Base-by-base conservation (phyloP, 2,113 vertebrate species). In the Taxidea taxus region DNA sequence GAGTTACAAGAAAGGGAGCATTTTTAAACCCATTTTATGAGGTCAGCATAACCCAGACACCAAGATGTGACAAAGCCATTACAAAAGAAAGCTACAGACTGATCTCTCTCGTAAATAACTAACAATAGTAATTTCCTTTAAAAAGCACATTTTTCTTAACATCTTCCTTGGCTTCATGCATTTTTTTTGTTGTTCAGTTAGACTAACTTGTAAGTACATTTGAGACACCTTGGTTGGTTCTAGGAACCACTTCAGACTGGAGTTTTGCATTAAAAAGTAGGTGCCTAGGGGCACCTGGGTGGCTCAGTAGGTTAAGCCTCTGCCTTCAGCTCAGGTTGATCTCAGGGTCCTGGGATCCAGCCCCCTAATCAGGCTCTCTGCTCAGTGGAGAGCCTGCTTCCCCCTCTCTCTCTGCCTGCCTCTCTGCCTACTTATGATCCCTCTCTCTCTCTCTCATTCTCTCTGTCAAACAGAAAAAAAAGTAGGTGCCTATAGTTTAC, bases 11-110 rank as follows among this genome's bases (percentile, higher is more conserved):
- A 92, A 94, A 96, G 74, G 56, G 80, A 86, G 92, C 42, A 87
- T 44, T 89, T 96, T 80, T 29, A 86, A 95, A 87, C 34, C 93
- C 90, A 75, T 83, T 96, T 95, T 96, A 97, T 92, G 72, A 96
- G 89, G 87, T 94, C 78, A 78, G n/a, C 23, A 87, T 72, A 96
- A 97, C 83, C 47, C n/a, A 47, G 74, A 70, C 47, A 93, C 78
- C 44, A 91, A 94, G 93, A 72, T 21, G 85, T 84, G 49, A 85
- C 34, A 88, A 94, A 96, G 11, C 14, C 44, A 66, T 88, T 88
- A 91, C 0, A 81, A 95, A 91, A 95, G 66, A 87, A 95, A 96
- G 60, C 39, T 75, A 80, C 25, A 96, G n/a, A 54, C 62, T 21
- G 56, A 49, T 62, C 37, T 85, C 51, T 86, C 7, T 37, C 72